phyloP scores from a whole-genome alignment of 2,888 invertebrate genomes.

The Ametastegia equiseti region DNA sequence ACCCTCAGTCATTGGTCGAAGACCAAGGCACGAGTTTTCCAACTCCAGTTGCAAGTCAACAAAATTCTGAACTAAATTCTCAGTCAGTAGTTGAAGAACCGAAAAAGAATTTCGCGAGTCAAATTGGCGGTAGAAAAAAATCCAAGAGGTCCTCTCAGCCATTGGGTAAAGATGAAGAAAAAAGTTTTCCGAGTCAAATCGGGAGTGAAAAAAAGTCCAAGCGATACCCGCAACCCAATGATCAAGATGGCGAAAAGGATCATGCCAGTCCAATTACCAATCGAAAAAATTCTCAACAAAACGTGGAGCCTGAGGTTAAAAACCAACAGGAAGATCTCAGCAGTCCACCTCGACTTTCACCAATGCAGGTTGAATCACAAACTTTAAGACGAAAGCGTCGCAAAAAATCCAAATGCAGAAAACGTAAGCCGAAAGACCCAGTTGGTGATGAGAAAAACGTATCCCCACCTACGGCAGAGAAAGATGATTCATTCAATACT shows the following conservation, averaged over 20 bases:
- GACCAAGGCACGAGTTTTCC: not conserved
- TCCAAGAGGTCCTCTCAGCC: not conserved
- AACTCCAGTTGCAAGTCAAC: not conserved
- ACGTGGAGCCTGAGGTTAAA: not conserved
- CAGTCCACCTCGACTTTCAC: conserved; percentile 6
- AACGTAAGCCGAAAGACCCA: not conserved
- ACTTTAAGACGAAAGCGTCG: not conserved
- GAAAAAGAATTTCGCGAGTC: not conserved
- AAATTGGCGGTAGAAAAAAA: not conserved
- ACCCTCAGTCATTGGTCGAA: not conserved
- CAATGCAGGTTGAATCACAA: conserved; percentile 15
- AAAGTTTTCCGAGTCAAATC: not conserved
- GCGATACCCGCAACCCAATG: not conserved
- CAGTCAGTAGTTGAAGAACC: not conserved
- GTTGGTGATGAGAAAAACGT: too few species aligned
- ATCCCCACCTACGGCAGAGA: not conserved
- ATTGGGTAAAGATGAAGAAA: too few species aligned
- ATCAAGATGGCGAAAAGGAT: not conserved
- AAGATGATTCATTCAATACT: not conserved
- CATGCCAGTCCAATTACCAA: not conserved
- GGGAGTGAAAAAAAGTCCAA: not conserved
- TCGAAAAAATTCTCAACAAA: not conserved
- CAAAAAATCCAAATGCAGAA: conserved; percentile 11
- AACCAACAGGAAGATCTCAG: not conserved
- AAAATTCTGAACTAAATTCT: not conserved